phyloP scores from a whole-genome alignment of 2,888 invertebrate genomes.

The Zaprionus obscuricornis region DNA sequence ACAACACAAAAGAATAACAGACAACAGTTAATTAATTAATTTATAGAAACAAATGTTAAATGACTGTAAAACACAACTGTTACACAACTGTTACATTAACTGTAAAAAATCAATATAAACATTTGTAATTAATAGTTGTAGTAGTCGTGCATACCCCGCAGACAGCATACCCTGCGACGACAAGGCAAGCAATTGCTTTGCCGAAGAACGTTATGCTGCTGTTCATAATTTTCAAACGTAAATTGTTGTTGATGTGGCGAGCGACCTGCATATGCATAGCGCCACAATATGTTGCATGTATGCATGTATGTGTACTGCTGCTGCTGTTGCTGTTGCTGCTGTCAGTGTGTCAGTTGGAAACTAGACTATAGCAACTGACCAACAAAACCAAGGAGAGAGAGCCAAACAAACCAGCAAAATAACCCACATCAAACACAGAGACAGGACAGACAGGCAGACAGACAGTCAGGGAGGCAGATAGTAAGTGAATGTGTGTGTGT shows the following conservation, averaged over 20 bases:
- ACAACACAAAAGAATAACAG: too few relatives aligned
- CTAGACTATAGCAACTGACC: slow-evolving; percentile 38
- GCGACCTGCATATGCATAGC: slow-evolving; percentile 32
- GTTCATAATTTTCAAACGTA: slow-evolving; percentile 61
- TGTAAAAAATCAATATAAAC: too few relatives aligned
- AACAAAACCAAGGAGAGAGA: slow-evolving; percentile 14
- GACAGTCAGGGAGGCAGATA: too few relatives aligned
- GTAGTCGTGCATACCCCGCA: too few relatives aligned
- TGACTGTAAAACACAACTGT: too few relatives aligned
- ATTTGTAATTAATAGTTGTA: too few relatives aligned
- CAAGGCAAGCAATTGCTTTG: not conserved
- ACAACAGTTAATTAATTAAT: too few relatives aligned
- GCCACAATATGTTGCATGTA: not conserved
- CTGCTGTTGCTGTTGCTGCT: not conserved
- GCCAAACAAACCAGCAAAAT: slow-evolving; percentile 29
- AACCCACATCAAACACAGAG: slow-evolving; percentile 13
- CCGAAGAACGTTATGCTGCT: slow-evolving; percentile 15
- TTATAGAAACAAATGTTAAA: too few relatives aligned
- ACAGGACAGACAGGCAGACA: slow-evolving; percentile 10
- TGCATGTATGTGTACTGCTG: not conserved
- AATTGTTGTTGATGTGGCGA: slow-evolving; percentile 58
- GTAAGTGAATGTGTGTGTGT: too few relatives aligned
- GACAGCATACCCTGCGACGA: too few relatives aligned
- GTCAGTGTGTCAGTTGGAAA: slow-evolving; percentile 17
- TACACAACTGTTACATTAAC: too few relatives aligned